Evolutionary conservation across 2,113 vertebrate species (phyloP).

Genomic region (Sprattus sprattus): DNA sequence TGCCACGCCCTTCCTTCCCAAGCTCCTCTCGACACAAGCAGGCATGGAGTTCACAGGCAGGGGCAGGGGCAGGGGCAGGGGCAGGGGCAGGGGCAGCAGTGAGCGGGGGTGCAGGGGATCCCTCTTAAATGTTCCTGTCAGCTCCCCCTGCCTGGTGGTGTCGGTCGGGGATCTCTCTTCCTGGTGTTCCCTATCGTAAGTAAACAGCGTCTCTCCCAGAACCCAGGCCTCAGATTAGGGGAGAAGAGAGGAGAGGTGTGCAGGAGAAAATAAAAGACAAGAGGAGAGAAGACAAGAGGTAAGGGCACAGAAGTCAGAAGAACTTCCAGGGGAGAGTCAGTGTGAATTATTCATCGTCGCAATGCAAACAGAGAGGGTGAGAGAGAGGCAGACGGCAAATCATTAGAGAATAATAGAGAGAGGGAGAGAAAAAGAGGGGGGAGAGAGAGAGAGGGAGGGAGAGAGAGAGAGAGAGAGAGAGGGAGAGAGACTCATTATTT

Average conservation of each 20-base stretch:
- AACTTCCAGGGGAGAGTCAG: background rate
- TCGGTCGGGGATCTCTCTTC: background rate
- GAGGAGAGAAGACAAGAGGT: background rate
- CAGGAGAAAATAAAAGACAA: background rate
- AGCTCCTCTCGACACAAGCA: background rate
- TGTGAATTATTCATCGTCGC: constrained; percentile 22
- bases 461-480: background rate
- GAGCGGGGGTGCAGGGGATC: background rate
- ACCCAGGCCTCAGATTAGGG: background rate
- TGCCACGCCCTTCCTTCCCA: background rate
- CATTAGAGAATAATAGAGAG: background rate
- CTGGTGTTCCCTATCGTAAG: background rate
- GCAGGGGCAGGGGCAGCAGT: no score
- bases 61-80: no score
- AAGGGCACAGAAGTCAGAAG: background rate
- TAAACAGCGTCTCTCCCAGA: background rate
- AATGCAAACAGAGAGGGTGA: constrained; percentile 17
- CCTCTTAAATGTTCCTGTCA: background rate
- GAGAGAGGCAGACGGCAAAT: background rate
- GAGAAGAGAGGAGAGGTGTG: background rate
- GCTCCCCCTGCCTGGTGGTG: background rate
- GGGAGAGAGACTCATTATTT: constrained; percentile 10
- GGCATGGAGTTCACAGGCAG: background rate
- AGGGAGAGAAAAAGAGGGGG: background rate
- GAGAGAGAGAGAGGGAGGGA: background rate